These are phyloP conservation scores for Scomber japonicus DNA, from an alignment of 2,113 vertebrate species.

Conservation along the genomic window DNA sequence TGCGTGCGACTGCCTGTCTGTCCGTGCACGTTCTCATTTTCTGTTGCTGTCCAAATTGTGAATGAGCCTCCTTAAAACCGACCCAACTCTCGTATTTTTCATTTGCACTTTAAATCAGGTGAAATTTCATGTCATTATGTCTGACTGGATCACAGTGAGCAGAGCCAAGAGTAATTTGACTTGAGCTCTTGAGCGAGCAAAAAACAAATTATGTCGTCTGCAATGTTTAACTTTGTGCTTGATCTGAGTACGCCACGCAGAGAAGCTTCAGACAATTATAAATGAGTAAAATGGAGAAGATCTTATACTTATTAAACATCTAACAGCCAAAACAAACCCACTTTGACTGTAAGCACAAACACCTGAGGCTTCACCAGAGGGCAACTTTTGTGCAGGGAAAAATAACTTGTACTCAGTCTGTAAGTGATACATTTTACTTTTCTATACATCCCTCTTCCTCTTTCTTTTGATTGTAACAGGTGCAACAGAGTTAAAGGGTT, in stretches of 20 bases:
- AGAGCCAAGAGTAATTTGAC: constrained; percentile 47
- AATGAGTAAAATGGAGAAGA: constrained; percentile 26
- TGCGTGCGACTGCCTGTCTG: not conserved
- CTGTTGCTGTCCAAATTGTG: constrained; percentile 3
- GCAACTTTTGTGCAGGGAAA: not conserved
- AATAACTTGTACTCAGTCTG: not conserved
- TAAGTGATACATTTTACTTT: not conserved
- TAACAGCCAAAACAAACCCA: not conserved
- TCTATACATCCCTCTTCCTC: not conserved
- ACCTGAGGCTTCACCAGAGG: not conserved
- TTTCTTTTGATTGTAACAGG: not conserved
- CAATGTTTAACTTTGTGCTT: constrained; percentile 33
- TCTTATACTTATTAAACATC: not conserved
- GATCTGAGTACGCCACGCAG: constrained; percentile 16
- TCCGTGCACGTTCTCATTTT: not conserved
- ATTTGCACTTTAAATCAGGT: constrained; percentile 39
- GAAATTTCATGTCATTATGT: constrained; percentile 37
- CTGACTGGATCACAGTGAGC: constrained; percentile 29
- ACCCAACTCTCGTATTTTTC: constrained; percentile 31
- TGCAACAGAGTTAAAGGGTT: not conserved
- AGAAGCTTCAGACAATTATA: constrained; percentile 1
- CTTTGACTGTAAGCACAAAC: not conserved
- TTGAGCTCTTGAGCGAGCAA: constrained; percentile 35
- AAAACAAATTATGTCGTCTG: constrained; percentile 37
- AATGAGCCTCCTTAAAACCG: not conserved